Base-by-base conservation (phyloP, 2,113 vertebrate species). In the Forbesichthys agassizii region DNA sequence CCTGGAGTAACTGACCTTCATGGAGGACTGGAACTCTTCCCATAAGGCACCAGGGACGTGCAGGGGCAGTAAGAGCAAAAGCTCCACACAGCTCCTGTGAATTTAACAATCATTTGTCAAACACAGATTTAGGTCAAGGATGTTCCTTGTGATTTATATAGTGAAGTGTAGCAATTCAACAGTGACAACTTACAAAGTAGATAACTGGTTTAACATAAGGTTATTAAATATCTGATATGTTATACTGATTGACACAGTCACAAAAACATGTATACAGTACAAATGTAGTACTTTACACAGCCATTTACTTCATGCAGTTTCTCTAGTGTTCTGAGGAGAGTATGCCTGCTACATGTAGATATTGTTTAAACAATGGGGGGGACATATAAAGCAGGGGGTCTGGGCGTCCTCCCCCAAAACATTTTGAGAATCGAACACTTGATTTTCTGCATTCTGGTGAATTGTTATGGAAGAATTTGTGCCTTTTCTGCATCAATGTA, bases 21-120 rank as follows among this genome's bases (percentile, higher is more conserved):
- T 95, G 83, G 96, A 95, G 85, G 94, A 91, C 90, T 96, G 96
- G 89, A 99, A 98, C 84, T 96, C 93, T 90, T 96, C 91, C 98
- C 98, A 99, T 81, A 96, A 96, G 90, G 92, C 94, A 93, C 94
- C 92, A 88, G 97, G 95, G 88, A 99, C 90, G 76, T 96, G 93
- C 91, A 96, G 91, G 87, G 95, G 95, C 86, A 98, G 88, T 88
- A 95, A 95, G 52, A 99, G 88, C 61, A 99, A 89, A 91, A 98
- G 95, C 91, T 99, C 96, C 86, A 95, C 94, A 93, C 96, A 99
- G 93, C 96, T 99, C 95, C 98, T 99, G 88, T 57, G 13, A 76
- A 84, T 64, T 14, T 68, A 83, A 84, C 68, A 79, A 67, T 20
- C 61, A 63, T 79, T 86, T 79, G 67, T 81, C 81, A 82, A 73